Conservation (phyloP, 2,888 invertebrate species). For the Darwinula stevensoni region DNA sequence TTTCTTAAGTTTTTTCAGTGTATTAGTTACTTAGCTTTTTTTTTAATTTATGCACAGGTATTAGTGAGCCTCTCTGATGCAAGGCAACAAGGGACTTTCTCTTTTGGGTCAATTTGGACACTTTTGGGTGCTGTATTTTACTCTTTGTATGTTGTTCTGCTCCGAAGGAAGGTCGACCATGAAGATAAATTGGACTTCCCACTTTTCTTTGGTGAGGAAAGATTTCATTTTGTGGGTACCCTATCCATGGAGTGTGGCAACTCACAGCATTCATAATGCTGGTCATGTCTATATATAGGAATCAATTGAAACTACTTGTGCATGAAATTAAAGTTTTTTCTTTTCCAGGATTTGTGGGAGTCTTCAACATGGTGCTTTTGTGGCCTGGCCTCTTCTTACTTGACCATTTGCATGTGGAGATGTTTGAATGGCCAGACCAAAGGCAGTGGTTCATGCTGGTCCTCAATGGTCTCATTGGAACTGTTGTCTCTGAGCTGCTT, state of each 20-base stretch:
- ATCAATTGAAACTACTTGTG: not conserved
- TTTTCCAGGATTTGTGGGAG: slow-evolving; percentile 57
- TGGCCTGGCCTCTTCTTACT: slow-evolving; percentile 73
- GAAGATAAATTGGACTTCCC: slow-evolving; percentile 83
- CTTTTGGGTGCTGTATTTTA: slow-evolving; percentile 65
- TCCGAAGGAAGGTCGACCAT: slow-evolving; percentile 47
- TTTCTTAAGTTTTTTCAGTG: too few species aligned
- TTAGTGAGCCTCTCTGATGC: slow-evolving; percentile 43
- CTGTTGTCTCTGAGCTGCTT: slow-evolving; percentile 61
- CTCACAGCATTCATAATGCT: too few species aligned
- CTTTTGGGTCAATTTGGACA: slow-evolving; percentile 46
- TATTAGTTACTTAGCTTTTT: too few species aligned
- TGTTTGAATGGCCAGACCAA: slow-evolving; percentile 51
- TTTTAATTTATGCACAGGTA: slow-evolving; percentile 22
- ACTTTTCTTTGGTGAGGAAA: slow-evolving; percentile 57
- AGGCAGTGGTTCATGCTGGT: slow-evolving; percentile 47
- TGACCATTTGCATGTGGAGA: slow-evolving; percentile 48
- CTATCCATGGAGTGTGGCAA: too few species aligned
- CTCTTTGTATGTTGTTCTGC: slow-evolving; percentile 60
- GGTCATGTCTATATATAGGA: too few species aligned
- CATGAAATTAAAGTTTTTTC: not conserved
- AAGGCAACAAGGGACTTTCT: slow-evolving; percentile 30
- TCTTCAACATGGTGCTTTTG: slow-evolving; percentile 53
- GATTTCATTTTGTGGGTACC: not conserved
- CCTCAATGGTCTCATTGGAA: slow-evolving; percentile 63